These are phyloP conservation scores for Erpobdella octoculata DNA, from an alignment of 2,888 invertebrate species.

Conservation along the genomic window DNA sequence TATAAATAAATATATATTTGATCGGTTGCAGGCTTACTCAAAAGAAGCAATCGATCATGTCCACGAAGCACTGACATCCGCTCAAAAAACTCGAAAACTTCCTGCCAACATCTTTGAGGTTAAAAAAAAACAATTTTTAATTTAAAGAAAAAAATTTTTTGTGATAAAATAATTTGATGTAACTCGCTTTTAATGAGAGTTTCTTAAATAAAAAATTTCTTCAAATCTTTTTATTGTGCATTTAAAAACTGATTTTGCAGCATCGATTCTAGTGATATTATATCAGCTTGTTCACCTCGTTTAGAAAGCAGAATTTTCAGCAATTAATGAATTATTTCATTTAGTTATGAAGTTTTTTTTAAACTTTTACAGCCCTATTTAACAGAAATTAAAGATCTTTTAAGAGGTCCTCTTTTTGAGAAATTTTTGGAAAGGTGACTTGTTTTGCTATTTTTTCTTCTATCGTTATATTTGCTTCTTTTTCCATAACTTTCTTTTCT, in stretches of 20 bases:
- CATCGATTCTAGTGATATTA: too few species aligned
- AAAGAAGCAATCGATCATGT: constrained; percentile 94
- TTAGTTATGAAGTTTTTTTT: constrained; percentile 8
- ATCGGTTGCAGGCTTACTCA: constrained; percentile 87
- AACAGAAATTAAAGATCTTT: constrained; percentile 95
- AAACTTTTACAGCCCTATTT: constrained; percentile 83
- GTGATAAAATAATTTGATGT: too few species aligned
- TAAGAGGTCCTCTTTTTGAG: constrained; percentile 91
- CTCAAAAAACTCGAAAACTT: constrained; percentile 57
- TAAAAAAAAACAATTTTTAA: constrained; percentile 37
- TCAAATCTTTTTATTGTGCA: neutral
- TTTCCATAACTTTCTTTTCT: too few species aligned
- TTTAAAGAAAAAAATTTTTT: too few species aligned
- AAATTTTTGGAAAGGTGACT: constrained; percentile 92
- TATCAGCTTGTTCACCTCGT: too few species aligned
- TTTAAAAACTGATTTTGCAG: neutral
- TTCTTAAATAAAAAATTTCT: too few species aligned
- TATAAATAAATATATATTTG: too few species aligned
- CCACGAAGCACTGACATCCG: constrained; percentile 92
- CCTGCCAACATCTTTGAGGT: constrained; percentile 96
- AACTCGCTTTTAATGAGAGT: too few species aligned
- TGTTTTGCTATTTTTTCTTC: neutral
- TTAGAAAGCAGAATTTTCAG: neutral
- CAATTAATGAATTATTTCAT: neutral
- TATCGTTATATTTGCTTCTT: too few species aligned